phyloP scores from a whole-genome alignment of 1,140 invertebrate species.

The Caenorhabditis briggsae region DNA sequence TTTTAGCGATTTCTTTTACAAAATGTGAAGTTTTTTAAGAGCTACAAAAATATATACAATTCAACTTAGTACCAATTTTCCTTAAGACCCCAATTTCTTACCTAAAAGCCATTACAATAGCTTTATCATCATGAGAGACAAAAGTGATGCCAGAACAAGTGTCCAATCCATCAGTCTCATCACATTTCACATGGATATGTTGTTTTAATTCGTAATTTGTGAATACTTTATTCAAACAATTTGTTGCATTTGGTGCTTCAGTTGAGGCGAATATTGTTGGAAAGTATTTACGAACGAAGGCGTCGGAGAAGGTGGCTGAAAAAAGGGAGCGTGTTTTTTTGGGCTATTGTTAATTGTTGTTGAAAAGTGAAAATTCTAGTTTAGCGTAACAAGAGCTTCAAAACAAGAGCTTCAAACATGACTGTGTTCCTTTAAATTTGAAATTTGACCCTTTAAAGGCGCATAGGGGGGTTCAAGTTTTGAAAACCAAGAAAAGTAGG shows the following conservation, averaged over 20 bases:
- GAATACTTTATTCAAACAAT: slow-evolving; percentile 19
- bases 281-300: slow-evolving; percentile 5
- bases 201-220: slow-evolving; percentile 1
- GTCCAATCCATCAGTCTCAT: slow-evolving; percentile 14
- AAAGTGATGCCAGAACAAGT: slow-evolving; percentile 25
- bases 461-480: no score
- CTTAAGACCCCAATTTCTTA: neutral
- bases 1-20: neutral
- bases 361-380: no score
- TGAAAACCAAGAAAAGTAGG: no score
- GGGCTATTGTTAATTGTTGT: no score
- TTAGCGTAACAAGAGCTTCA: no score
- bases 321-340: no score
- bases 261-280: slow-evolving; percentile 12
- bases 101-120: slow-evolving; percentile 56
- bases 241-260: slow-evolving; percentile 1
- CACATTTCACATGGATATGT: slow-evolving; percentile 25
- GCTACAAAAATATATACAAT: neutral
- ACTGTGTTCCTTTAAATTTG: no score
- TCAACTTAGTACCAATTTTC: no score
- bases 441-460: no score
- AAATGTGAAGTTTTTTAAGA: neutral
- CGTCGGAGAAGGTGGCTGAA: slow-evolving; percentile 20
- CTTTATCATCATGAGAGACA: slow-evolving; percentile 42
- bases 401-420: no score